Evolutionary conservation across 1,140 invertebrate genomes (phyloP).

Genomic region (Cydia splendana): DNA sequence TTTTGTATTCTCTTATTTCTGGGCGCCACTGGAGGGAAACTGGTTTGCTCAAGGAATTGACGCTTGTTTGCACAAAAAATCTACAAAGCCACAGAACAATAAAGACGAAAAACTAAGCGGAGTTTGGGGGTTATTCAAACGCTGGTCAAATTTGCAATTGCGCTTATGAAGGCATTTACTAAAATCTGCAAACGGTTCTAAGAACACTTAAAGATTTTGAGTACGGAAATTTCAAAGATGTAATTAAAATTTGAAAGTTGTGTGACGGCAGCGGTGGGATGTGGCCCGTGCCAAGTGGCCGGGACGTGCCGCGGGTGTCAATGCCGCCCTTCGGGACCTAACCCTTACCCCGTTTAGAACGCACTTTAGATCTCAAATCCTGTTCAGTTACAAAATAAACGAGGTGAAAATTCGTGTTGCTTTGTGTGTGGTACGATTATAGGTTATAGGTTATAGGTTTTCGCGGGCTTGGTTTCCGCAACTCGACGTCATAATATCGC

Average conservation of each 20-base stretch:
- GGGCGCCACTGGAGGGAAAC: slow-evolving; percentile 42
- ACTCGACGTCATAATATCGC: too few relatives aligned
- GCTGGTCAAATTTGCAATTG: background rate
- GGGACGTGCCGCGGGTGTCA: slow-evolving; percentile 65
- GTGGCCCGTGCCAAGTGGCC: slow-evolving; percentile 72
- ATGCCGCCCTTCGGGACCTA: slow-evolving; percentile 47
- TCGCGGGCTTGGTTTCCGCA: too few relatives aligned
- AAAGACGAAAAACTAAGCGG: background rate
- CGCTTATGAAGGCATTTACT: background rate
- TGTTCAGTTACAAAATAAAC: slow-evolving; percentile 12
- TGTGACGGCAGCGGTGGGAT: slow-evolving; percentile 57
- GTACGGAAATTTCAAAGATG: slow-evolving; percentile 47
- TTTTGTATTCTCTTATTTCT: slow-evolving; percentile 65
- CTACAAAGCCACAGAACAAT: slow-evolving; percentile 6
- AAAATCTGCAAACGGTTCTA: background rate
- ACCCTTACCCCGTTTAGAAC: slow-evolving; percentile 11
- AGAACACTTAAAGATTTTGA: background rate
- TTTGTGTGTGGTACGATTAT: slow-evolving; percentile 3
- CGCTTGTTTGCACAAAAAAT: slow-evolving; percentile 28
- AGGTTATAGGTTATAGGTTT: too few relatives aligned
- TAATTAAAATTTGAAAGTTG: slow-evolving; percentile 75
- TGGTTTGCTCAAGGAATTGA: slow-evolving; percentile 30
- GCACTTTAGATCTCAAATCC: background rate
- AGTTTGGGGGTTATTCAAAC: background rate
- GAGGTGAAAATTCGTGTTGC: slow-evolving; percentile 39